Conservation (phyloP, 2,797 vertebrate genomes). For the Peromyscus attwateri region DNA sequence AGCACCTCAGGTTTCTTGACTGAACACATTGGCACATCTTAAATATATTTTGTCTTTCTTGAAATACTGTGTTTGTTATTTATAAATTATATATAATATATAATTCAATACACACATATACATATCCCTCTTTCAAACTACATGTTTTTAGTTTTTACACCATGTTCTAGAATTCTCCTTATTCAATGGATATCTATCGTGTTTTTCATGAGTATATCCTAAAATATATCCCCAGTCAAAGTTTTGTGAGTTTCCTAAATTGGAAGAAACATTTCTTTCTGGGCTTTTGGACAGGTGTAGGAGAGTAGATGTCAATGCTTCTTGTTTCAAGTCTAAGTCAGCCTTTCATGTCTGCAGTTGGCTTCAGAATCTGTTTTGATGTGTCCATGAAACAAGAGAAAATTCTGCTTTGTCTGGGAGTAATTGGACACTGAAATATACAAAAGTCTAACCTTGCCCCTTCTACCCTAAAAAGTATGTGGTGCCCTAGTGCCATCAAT, state of each 20-base stretch:
- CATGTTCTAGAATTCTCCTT: neutral
- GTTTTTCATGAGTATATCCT: neutral
- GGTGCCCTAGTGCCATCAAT: neutral
- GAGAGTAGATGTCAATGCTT: neutral
- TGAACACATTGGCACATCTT: neutral
- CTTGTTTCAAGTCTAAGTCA: neutral
- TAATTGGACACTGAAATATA: neutral
- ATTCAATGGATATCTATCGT: neutral
- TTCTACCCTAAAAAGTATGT: neutral
- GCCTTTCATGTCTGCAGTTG: neutral
- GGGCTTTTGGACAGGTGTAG: neutral
- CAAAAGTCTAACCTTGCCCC: neutral
- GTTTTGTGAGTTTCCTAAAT: neutral
- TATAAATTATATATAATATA: neutral
- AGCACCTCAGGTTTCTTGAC: neutral
- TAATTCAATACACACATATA: neutral
- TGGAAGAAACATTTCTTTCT: neutral
- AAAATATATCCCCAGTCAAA: neutral
- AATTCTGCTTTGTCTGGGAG: neutral
- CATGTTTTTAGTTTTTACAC: conserved; percentile 15
- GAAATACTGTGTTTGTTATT: neutral
- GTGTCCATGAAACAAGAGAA: neutral
- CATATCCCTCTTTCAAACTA: conserved; percentile 1
- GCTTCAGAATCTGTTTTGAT: neutral
- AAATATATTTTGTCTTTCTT: neutral